These are phyloP conservation scores for Nyctereutes procyonoides DNA, from an alignment of 2,113 vertebrate genomes.

Conservation along the genomic window DNA sequence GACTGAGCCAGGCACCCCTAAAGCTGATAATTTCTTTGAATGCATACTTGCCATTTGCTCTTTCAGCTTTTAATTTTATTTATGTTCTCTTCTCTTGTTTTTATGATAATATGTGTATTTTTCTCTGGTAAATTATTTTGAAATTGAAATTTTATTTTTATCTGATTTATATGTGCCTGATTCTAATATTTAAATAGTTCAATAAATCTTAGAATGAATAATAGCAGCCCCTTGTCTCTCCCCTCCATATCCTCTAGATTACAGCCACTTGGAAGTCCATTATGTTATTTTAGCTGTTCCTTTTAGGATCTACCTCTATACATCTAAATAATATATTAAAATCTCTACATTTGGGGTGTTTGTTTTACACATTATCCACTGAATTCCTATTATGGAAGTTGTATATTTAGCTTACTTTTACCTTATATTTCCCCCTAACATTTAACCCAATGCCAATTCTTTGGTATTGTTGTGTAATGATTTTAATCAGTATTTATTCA, in stretches of 20 bases:
- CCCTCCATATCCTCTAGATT: background rate
- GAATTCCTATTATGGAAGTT: background rate
- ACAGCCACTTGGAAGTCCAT: background rate
- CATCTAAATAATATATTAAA: background rate
- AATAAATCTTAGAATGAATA: background rate
- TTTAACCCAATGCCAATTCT: background rate
- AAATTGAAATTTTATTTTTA: constrained; percentile 25
- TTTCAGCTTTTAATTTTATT: constrained; percentile 9
- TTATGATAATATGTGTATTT: background rate
- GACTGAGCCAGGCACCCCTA: background rate
- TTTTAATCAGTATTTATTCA: background rate
- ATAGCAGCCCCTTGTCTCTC: background rate
- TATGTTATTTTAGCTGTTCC: background rate
- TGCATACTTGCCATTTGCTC: background rate
- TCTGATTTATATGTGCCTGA: background rate
- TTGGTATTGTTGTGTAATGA: background rate
- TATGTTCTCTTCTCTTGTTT: background rate
- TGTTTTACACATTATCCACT: background rate
- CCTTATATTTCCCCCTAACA: background rate
- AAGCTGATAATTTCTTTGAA: background rate
- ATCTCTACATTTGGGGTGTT: background rate
- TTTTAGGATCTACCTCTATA: background rate
- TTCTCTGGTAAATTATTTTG: background rate
- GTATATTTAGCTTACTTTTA: background rate
- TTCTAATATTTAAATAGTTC: constrained; percentile 33